These are phyloP conservation scores for Eristalis intricaria DNA, from an alignment of 2,888 invertebrate species.

Conservation along the genomic window DNA sequence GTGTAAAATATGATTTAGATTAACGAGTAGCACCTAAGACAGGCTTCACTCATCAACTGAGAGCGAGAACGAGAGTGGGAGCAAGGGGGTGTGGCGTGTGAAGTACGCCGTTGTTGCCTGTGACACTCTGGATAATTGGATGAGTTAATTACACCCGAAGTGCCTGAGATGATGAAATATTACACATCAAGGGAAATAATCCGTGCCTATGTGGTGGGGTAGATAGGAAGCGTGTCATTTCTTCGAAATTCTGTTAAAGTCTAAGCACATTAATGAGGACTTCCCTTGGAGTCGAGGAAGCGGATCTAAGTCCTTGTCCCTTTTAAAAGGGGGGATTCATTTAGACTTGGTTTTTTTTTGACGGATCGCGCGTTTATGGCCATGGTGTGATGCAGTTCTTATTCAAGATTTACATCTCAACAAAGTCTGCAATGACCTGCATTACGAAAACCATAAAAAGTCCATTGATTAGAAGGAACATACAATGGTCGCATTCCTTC, in stretches of 20 bases:
- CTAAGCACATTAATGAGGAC: neutral
- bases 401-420: no score
- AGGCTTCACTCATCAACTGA: neutral
- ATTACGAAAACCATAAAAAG: no score
- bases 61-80: no score
- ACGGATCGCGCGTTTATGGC: no score
- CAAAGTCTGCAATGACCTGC: no score
- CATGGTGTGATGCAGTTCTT: no score
- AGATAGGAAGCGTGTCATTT: neutral
- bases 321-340: no score
- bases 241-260: neutral
- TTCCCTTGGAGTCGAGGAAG: no score
- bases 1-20: constrained; percentile 65
- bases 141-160: constrained; percentile 32
- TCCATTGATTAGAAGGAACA: no score
- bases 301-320: no score
- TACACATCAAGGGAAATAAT: neutral
- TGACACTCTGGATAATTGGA: constrained; percentile 18
- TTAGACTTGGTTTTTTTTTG: no score
- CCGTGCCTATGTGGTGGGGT: neutral
- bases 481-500: no score
- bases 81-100: neutral
- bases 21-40: constrained; percentile 34
- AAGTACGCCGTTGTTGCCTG: constrained; percentile 1
- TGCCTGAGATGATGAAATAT: constrained; percentile 17